Conservation (phyloP, 1,140 invertebrate species). For the Dreissena rostriformis region DNA sequence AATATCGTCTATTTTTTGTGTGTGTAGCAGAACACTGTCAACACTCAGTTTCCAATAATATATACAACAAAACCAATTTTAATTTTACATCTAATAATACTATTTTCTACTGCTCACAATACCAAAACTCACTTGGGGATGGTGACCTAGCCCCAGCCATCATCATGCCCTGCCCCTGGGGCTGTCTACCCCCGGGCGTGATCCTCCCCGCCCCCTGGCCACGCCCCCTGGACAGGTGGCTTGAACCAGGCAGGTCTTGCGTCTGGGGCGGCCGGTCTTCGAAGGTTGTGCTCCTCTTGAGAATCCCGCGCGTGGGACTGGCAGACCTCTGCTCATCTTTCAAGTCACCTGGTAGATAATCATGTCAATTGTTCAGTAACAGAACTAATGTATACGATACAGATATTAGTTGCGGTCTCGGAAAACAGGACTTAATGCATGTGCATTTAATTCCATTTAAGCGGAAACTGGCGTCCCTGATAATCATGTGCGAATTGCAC, state of each 20-base stretch:
- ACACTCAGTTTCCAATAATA: too few relatives aligned
- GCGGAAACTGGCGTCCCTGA: too few relatives aligned
- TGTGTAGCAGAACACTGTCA: too few relatives aligned
- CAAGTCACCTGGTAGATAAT: constrained; percentile 25
- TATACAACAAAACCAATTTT: background rate
- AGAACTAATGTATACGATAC: background rate
- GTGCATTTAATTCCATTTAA: too few relatives aligned
- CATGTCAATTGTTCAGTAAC: background rate
- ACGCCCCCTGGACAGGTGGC: constrained; percentile 1
- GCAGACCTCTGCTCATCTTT: constrained; percentile 39
- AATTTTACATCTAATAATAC: background rate
- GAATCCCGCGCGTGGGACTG: constrained; percentile 50
- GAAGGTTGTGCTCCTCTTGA: constrained; percentile 45
- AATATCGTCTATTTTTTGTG: too few relatives aligned
- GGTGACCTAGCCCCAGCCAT: constrained; percentile 42
- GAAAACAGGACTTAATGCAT: too few relatives aligned
- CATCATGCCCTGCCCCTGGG: constrained; percentile 36
- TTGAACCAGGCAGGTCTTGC: constrained; percentile 25
- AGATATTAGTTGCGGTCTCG: too few relatives aligned
- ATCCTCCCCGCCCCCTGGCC: constrained; percentile 48
- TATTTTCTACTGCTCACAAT: background rate
- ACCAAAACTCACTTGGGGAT: constrained; percentile 19
- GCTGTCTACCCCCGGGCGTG: constrained; percentile 38
- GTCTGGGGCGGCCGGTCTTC: background rate
- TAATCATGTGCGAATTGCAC: too few relatives aligned